Percentiles rank a stretch among this genome's conserved stretches.
Evolutionary conservation across 2,888 invertebrate species (phyloP).

Genomic region (Tenthredo mesomela): DNA sequence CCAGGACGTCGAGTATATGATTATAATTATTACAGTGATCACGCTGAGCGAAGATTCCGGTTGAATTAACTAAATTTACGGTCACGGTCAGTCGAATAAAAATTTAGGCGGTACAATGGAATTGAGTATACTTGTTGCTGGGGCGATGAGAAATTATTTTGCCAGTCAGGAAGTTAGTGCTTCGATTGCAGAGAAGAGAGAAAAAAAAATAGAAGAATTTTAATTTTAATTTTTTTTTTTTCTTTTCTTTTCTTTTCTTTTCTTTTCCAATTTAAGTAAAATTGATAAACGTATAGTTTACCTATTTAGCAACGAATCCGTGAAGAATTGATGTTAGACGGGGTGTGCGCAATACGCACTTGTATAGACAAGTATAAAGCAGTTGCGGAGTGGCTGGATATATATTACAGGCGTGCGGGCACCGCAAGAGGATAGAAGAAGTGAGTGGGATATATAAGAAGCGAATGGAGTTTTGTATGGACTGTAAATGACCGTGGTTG

Average conservation of each 20-base stretch:
- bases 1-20: neutral
- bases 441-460: neutral
- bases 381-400: neutral
- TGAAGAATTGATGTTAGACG: neutral
- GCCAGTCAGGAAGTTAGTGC: neutral
- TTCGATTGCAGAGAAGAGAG: neutral
- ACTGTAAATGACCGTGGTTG: neutral
- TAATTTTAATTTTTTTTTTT: neutral
- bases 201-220: neutral
- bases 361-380: neutral
- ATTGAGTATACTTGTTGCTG: neutral
- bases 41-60: neutral
- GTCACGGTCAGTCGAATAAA: neutral
- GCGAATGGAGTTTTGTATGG: conserved; percentile 1
- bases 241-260: neutral
- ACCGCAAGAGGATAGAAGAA: neutral
- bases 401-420: conserved; percentile 1
- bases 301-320: neutral
- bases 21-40: neutral
- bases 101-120: neutral
- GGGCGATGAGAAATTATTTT: neutral
- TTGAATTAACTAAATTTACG: neutral
- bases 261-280: neutral
- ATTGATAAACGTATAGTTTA: neutral
- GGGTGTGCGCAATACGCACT: neutral